A percentile compares a stretch with the other conserved stretches of the same genome.
These are phyloP conservation scores for Eupithecia insigniata DNA, from an alignment of 2,888 invertebrate genomes.

Conservation along the genomic window DNA sequence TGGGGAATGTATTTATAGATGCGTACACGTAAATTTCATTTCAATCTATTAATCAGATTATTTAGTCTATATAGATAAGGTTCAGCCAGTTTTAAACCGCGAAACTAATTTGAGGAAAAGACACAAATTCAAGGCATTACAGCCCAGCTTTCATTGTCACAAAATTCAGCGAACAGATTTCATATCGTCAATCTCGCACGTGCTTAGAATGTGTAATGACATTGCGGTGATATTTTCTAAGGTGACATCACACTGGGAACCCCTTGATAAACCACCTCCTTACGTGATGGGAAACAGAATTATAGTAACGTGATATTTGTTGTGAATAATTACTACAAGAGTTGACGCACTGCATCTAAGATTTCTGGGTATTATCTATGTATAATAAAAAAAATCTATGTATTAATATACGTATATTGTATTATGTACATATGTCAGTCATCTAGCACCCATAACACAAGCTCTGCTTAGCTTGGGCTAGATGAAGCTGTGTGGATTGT, in stretches of 20 bases:
- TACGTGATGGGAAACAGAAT: conserved; percentile 74
- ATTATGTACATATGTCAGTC: no score
- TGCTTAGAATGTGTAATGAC: conserved; percentile 57
- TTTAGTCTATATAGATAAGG: neutral
- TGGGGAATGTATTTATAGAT: neutral
- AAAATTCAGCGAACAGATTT: conserved; percentile 51
- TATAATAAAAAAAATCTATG: no score
- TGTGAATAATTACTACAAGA: conserved; percentile 28
- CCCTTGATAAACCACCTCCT: conserved; percentile 68
- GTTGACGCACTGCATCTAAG: neutral
- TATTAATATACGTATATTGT: no score
- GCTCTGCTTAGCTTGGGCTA: no score
- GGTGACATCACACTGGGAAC: conserved; percentile 59
- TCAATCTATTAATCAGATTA: neutral
- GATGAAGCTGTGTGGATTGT: no score
- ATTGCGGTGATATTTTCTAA: conserved; percentile 16
- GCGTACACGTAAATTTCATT: neutral
- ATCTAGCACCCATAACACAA: no score
- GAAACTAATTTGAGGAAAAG: conserved; percentile 15
- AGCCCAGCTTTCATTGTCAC: conserved; percentile 40
- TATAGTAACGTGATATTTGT: conserved; percentile 42
- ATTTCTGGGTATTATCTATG: no score
- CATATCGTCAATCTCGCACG: conserved; percentile 67
- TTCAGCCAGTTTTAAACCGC: neutral
- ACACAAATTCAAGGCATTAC: conserved; percentile 3